Conservation (phyloP, 2,113 vertebrate genomes). For the Lynx canadensis region DNA sequence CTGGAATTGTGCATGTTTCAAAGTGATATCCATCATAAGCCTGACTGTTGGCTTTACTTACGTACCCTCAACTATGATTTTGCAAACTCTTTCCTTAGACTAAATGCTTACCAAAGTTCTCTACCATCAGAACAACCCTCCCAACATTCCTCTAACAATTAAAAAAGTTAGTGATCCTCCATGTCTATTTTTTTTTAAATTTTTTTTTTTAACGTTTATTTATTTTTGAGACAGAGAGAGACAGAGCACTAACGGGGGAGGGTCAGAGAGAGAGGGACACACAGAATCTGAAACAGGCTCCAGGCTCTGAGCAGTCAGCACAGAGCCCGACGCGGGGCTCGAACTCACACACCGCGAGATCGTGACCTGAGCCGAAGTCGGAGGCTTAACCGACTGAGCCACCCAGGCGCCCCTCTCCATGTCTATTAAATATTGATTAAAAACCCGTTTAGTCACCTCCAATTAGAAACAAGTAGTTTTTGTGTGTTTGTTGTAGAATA, state of each 20-base stretch:
- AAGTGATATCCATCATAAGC: background rate
- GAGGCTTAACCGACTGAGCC: too few species aligned
- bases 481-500: background rate
- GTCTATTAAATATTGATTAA: background rate
- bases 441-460: background rate
- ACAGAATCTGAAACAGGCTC: too few species aligned
- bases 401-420: background rate
- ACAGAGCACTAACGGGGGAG: too few species aligned
- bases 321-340: too few species aligned
- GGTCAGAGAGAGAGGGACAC: too few species aligned
- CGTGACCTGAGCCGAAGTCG: too few species aligned
- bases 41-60: background rate
- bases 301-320: too few species aligned
- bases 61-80: background rate
- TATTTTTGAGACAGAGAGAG: too few species aligned
- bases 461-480: background rate
- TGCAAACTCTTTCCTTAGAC: background rate
- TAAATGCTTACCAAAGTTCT: background rate
- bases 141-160: background rate
- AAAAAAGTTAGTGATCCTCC: background rate
- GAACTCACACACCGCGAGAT: too few species aligned
- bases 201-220: too few species aligned
- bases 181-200: background rate
- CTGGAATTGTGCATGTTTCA: background rate
- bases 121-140: background rate